Evolutionary conservation across 2,888 invertebrate species (phyloP).

Genomic region (Vanessa cardui): DNA sequence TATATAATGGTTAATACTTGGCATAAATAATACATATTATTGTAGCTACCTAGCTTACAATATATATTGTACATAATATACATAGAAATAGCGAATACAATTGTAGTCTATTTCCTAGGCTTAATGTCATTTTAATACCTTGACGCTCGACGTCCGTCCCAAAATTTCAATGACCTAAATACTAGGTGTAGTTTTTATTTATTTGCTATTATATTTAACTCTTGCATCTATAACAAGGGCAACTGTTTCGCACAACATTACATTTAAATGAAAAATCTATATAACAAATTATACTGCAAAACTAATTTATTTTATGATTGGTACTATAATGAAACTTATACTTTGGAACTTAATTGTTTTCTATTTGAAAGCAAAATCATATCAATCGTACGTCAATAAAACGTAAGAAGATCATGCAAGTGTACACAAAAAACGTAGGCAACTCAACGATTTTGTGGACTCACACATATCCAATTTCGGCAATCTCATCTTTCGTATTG

Average conservation of each 20-base stretch:
- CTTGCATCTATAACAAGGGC: slow-evolving; percentile 35
- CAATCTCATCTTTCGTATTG: slow-evolving; percentile 62
- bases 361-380: not conserved
- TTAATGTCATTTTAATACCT: slow-evolving; percentile 25
- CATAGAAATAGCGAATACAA: not conserved
- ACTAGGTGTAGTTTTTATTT: slow-evolving; percentile 30
- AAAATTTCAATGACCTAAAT: slow-evolving; percentile 36
- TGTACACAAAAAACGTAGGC: slow-evolving; percentile 20
- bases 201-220: slow-evolving; percentile 34
- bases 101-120: slow-evolving; percentile 16
- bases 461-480: slow-evolving; percentile 70
- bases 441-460: slow-evolving; percentile 45
- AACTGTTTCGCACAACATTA: slow-evolving; percentile 4
- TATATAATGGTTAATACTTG: too few relatives aligned
- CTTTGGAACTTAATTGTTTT: not conserved
- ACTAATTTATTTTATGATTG: not conserved
- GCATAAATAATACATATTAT: too few relatives aligned
- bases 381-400: not conserved
- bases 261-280: not conserved
- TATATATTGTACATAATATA: not conserved
- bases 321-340: not conserved
- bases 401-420: slow-evolving; percentile 9
- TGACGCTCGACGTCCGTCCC: slow-evolving; percentile 21
- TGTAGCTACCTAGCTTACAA: too few relatives aligned
- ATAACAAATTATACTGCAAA: too few relatives aligned